Evolutionary conservation across 92 coral and sea anemone genomes (phyloP).

Genomic region (Porites cylindrica): DNA sequence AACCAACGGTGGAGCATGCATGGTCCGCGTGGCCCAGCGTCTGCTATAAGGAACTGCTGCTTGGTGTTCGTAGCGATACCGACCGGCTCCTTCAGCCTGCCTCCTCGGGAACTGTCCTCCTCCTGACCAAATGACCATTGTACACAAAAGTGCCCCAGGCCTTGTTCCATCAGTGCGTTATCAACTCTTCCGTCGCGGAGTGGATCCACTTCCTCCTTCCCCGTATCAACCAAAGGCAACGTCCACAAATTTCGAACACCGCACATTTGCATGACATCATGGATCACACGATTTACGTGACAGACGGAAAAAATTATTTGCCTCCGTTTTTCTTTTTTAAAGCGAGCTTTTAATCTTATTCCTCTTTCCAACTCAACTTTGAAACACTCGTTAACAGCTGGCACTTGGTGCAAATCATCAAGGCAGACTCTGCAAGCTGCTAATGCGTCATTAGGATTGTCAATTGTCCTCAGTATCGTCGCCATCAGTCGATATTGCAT

Average conservation of each 20-base stretch:
- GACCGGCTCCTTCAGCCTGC: too few species aligned
- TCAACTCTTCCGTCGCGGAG: too few species aligned
- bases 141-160: too few species aligned
- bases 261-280: not conserved
- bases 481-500: not conserved
- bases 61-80: too few species aligned
- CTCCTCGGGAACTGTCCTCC: too few species aligned
- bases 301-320: not conserved
- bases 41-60: too few species aligned
- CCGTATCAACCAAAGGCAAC: not conserved
- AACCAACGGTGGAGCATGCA: too few species aligned
- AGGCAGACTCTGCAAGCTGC: not conserved
- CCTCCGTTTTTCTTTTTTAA: not conserved
- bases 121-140: too few species aligned
- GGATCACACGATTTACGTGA: not conserved
- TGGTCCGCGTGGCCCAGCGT: too few species aligned
- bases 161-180: too few species aligned
- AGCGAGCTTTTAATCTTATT: not conserved
- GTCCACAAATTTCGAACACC: not conserved
- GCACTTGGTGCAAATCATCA: not conserved
- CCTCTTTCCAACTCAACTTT: not conserved
- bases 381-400: not conserved
- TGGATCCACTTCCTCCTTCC: not conserved
- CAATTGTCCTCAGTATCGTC: not conserved
- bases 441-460: not conserved